phyloP scores from a whole-genome alignment of 2,888 invertebrate genomes.

The Xestia sexstrigata region DNA sequence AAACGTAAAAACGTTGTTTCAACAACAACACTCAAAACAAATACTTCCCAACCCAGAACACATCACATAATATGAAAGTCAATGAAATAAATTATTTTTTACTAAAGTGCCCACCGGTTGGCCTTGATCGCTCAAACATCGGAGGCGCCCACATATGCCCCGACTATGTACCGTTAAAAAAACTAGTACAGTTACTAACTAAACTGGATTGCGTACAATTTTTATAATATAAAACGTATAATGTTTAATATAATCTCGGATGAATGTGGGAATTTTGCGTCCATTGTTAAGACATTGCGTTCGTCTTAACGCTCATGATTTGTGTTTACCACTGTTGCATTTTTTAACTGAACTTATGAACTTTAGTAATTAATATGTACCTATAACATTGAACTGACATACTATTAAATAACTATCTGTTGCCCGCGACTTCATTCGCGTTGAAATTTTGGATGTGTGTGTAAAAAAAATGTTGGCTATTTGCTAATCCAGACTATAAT shows the following conservation, averaged over 20 bases:
- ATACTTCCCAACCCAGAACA: slow-evolving; percentile 31
- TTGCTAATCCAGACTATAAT: background rate
- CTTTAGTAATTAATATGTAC: slow-evolving; percentile 9
- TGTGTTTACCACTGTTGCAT: slow-evolving; percentile 3
- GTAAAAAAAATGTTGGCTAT: background rate
- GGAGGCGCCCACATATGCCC: slow-evolving; percentile 60
- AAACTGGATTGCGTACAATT: slow-evolving; percentile 74
- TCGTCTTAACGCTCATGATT: slow-evolving; percentile 36
- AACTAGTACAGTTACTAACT: slow-evolving; percentile 69
- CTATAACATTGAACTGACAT: background rate
- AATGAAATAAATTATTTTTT: slow-evolving; percentile 64
- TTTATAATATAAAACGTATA: slow-evolving; percentile 77
- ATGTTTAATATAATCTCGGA: slow-evolving; percentile 74
- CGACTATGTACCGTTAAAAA: slow-evolving; percentile 66
- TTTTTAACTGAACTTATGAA: background rate
- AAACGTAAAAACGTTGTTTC: background rate
- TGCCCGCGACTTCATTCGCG: background rate
- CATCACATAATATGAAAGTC: slow-evolving; percentile 56
- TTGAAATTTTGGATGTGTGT: background rate
- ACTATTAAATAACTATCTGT: background rate
- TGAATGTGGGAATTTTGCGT: slow-evolving; percentile 74
- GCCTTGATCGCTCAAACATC: slow-evolving; percentile 60
- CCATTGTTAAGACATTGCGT: slow-evolving; percentile 54
- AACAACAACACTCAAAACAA: slow-evolving; percentile 23
- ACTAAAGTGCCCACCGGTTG: slow-evolving; percentile 55